Percentiles rank a stretch among this genome's conserved stretches.
Evolutionary conservation across 64 coral and sea anemone genomes (phyloP).

Genomic region (Montipora efflorescens): DNA sequence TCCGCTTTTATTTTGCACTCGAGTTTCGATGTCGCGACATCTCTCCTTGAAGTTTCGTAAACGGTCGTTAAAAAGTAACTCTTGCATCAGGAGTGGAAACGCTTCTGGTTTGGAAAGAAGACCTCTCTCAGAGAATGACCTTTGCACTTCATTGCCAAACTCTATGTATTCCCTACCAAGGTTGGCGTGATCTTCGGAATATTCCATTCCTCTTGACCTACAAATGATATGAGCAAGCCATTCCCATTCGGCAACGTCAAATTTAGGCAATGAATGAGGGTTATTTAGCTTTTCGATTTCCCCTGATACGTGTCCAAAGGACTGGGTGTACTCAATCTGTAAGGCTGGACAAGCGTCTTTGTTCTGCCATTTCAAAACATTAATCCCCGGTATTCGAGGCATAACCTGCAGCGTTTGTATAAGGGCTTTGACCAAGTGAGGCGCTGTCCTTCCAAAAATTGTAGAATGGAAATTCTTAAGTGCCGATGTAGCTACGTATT

Average conservation of each 20-base stretch:
- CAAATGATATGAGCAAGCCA: neutral
- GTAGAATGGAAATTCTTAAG: slow-evolving; percentile 58
- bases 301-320: neutral
- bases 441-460: slow-evolving; percentile 32
- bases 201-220: neutral
- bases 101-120: neutral
- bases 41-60: neutral
- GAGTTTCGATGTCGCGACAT: neutral
- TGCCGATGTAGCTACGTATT: slow-evolving; percentile 60
- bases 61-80: neutral
- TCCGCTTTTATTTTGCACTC: neutral
- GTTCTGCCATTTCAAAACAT: neutral
- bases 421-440: neutral
- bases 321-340: neutral
- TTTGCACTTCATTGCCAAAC: neutral
- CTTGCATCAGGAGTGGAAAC: neutral
- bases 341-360: neutral
- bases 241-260: neutral
- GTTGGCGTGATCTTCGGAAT: slow-evolving; percentile 9
- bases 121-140: neutral
- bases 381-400: neutral
- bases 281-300: neutral
- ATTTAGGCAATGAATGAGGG: neutral
- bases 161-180: neutral
- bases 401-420: neutral